Evolutionary conservation across 2,113 vertebrate species (phyloP).

Genomic region (Apodemus speciosus): DNA sequence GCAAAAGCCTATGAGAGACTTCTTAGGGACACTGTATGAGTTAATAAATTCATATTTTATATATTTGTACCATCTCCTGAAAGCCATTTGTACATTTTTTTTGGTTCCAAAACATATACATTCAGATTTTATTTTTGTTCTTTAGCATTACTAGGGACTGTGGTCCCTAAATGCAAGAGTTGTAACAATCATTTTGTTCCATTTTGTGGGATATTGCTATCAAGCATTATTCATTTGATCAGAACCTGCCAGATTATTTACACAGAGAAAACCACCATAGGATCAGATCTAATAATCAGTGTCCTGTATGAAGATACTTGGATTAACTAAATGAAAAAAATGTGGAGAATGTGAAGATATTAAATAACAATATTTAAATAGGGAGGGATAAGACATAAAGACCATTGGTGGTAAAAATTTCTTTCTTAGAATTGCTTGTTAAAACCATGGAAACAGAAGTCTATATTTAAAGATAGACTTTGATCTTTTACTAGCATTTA

Average conservation of each 20-base stretch:
- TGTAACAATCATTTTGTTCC: slow-evolving; percentile 1
- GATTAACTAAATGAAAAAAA: slow-evolving; percentile 37
- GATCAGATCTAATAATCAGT: slow-evolving; percentile 36
- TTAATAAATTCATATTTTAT: background rate
- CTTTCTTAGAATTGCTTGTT: slow-evolving; percentile 24
- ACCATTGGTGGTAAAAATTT: background rate
- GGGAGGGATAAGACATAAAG: background rate
- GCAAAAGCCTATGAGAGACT: background rate
- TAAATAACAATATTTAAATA: background rate
- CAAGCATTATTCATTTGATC: background rate
- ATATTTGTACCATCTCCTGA: background rate
- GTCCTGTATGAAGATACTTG: background rate
- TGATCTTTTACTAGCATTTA: slow-evolving; percentile 60
- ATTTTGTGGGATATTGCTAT: slow-evolving; percentile 25
- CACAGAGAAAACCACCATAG: background rate
- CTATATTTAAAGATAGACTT: slow-evolving; percentile 52
- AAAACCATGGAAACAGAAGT: slow-evolving; percentile 44
- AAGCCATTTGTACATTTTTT: slow-evolving; percentile 5
- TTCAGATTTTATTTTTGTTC: slow-evolving; percentile 6
- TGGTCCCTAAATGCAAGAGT: background rate
- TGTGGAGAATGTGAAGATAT: background rate
- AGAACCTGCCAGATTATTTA: background rate
- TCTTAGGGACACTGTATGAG: background rate
- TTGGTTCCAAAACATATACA: background rate
- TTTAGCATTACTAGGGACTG: background rate